Evolutionary conservation across 2,113 vertebrate species (phyloP).

Genomic region (Corydoras sp.): DNA sequence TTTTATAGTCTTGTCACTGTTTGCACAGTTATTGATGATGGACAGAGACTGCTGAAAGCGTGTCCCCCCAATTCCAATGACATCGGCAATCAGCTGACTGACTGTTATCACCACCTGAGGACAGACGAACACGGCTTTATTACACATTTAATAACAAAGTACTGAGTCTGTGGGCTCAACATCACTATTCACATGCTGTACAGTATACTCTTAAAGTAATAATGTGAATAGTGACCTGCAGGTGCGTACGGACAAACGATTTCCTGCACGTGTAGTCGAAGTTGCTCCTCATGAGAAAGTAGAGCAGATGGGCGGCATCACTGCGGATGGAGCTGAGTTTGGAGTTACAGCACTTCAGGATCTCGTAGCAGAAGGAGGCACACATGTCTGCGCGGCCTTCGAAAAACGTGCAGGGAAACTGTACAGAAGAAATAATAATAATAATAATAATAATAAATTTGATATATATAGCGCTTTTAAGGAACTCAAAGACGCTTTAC

Average conservation of each 20-base stretch:
- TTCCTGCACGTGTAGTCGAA: conserved; percentile 97
- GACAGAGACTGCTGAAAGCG: conserved; percentile 97
- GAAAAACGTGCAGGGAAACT: conserved; percentile 96
- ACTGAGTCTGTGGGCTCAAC: too few species aligned
- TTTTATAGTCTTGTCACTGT: conserved; percentile 91
- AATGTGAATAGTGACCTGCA: conserved; percentile 70
- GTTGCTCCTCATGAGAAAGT: conserved; percentile 98
- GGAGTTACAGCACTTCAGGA: conserved; percentile 94
- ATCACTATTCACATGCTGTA: too few species aligned
- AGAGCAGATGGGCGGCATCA: conserved; percentile 91
- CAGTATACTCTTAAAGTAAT: too few species aligned
- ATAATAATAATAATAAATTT: neutral
- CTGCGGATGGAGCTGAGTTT: conserved; percentile 92
- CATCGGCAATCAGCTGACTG: conserved; percentile 95
- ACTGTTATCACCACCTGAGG: conserved; percentile 93
- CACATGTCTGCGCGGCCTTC: conserved; percentile 97
- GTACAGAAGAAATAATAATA: conserved; percentile 1
- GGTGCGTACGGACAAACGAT: conserved; percentile 92
- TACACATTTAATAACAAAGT: neutral
- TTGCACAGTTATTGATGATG: conserved; percentile 98
- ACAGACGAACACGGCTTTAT: neutral
- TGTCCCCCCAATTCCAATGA: conserved; percentile 93
- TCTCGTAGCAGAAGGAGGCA: conserved; percentile 92
- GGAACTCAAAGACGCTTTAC: too few species aligned
- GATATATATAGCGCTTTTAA: neutral